A percentile compares a stretch with the other conserved stretches of the same genome.
These are phyloP conservation scores for Betta splendens DNA, from an alignment of 2,797 vertebrate genomes.

Conservation along the genomic window DNA sequence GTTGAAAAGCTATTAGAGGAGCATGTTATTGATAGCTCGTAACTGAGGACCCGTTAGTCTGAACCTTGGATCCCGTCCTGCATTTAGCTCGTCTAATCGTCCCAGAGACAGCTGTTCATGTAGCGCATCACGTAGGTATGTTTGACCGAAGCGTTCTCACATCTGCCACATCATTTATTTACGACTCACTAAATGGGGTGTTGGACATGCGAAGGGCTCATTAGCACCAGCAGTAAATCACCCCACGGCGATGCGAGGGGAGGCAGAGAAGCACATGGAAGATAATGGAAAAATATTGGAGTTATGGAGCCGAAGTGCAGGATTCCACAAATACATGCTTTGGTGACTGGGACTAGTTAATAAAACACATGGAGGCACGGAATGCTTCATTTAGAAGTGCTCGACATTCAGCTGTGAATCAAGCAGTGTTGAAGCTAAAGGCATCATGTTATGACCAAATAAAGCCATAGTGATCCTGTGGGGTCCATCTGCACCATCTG, in stretches of 20 bases:
- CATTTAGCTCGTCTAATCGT: not conserved
- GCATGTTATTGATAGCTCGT: too few relatives aligned
- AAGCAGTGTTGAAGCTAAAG: too few relatives aligned
- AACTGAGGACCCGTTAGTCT: not conserved
- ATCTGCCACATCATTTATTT: slow-evolving; percentile 27
- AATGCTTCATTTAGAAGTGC: too few relatives aligned
- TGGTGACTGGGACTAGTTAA: not conserved
- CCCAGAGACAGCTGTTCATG: slow-evolving; percentile 15
- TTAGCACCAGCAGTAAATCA: slow-evolving; percentile 43
- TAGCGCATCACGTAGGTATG: slow-evolving; percentile 12
- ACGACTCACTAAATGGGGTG: slow-evolving; percentile 11
- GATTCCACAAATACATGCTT: slow-evolving; percentile 18
- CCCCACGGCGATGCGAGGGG: slow-evolving; percentile 24
- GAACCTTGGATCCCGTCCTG: not conserved
- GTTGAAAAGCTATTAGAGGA: not conserved
- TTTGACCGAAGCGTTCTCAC: slow-evolving; percentile 9
- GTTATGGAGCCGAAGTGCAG: slow-evolving; percentile 40
- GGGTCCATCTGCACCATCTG: too few relatives aligned
- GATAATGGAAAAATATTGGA: slow-evolving; percentile 49
- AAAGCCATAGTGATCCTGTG: too few relatives aligned
- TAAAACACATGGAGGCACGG: too few relatives aligned
- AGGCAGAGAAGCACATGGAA: slow-evolving; percentile 44
- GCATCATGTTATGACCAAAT: too few relatives aligned
- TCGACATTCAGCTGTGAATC: too few relatives aligned
- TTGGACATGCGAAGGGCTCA: slow-evolving; percentile 8